Base-by-base conservation (phyloP, 2,888 invertebrate genomes). In the Leptothorax acervorum region DNA sequence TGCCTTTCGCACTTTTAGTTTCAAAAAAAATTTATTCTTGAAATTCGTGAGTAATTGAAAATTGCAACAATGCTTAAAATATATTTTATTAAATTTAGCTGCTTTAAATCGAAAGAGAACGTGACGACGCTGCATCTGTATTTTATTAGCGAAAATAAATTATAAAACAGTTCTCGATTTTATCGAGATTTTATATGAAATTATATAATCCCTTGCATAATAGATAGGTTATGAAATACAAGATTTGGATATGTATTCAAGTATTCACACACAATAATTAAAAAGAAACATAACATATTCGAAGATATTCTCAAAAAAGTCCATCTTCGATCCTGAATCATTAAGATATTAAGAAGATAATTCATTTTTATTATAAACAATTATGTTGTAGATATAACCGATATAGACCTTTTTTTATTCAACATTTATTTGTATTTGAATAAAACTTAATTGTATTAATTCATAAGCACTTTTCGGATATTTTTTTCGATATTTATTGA, bases 21-120 rank as follows among this genome's bases (percentile, higher is more conserved):
- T 55, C 1, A 28, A 42, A 42, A 42, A 60, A 31, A 75, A n/a
- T 75, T 75, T 31, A 35, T 48, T 75, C 11, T 18, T 15, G 12
- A 51, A 76, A 51, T 76, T 48, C 1, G 4, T 1, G 18, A 73
- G 4, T 31, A 62, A 74, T 45, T 45, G 45, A n/a, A 45, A n/a
- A 60, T 31, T 2, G n/a, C 8, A 31, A 45, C n/a, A 74, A 35
- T 8, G 28, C 18, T 45, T 75, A 62, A 31, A 35, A n/a, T 75
- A n/a, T 75, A 31, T 63, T 63, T 76, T 63, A 39, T 63, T 76
- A 63, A 75, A 63, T 39, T 60, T 39, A 31, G n/a, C 3, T 31
- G 3, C 23, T 62, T 74, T n/a, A 45, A 55, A 75, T 63, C 15
- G 35, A 48, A 35, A 53, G n/a, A 70, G 6, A 42, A 8, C 23